A percentile compares a stretch with the other conserved stretches of the same genome.
Evolutionary conservation across 2,888 invertebrate genomes (phyloP).

Genomic region (Nomada lathburiana): DNA sequence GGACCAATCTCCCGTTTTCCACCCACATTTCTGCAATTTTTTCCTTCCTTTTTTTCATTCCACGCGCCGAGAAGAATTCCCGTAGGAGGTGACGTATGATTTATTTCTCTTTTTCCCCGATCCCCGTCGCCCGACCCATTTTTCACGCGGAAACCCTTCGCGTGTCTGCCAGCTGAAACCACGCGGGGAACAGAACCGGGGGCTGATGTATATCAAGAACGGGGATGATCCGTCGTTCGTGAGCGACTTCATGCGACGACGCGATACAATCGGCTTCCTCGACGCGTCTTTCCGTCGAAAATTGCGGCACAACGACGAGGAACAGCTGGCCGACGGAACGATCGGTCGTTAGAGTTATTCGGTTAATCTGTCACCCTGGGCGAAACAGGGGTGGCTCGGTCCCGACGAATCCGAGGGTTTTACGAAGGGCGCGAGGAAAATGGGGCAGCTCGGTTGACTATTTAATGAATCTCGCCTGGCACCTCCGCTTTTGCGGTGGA

Average conservation of each 20-base stretch:
- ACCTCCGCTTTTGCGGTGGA: background rate
- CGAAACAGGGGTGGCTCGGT: constrained; percentile 8
- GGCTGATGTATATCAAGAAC: background rate
- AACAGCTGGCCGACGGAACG: constrained; percentile 1
- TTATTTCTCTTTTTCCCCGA: constrained; percentile 30
- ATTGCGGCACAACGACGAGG: background rate
- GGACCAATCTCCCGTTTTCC: background rate
- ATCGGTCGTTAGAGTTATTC: constrained; percentile 16
- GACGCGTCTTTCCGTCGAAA: constrained; percentile 1
- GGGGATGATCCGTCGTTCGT: constrained; percentile 48
- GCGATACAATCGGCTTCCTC: constrained; percentile 34
- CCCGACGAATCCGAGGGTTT: constrained; percentile 23
- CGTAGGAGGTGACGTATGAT: constrained; percentile 11
- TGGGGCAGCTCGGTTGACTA: constrained; percentile 3
- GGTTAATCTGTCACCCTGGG: constrained; percentile 27
- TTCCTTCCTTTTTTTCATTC: background rate
- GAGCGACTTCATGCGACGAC: constrained; percentile 30
- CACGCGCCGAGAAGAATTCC: background rate
- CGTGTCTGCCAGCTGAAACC: constrained; percentile 12
- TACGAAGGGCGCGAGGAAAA: constrained; percentile 5
- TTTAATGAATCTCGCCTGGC: constrained; percentile 36
- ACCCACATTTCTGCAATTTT: background rate
- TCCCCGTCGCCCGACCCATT: constrained; percentile 27
- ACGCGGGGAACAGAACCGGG: background rate
- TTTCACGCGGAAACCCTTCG: constrained; percentile 14